Percentiles rank a stretch among this genome's conserved stretches.
Evolutionary conservation across 2,797 vertebrate genomes (phyloP).

Genomic region (Danio choprae): DNA sequence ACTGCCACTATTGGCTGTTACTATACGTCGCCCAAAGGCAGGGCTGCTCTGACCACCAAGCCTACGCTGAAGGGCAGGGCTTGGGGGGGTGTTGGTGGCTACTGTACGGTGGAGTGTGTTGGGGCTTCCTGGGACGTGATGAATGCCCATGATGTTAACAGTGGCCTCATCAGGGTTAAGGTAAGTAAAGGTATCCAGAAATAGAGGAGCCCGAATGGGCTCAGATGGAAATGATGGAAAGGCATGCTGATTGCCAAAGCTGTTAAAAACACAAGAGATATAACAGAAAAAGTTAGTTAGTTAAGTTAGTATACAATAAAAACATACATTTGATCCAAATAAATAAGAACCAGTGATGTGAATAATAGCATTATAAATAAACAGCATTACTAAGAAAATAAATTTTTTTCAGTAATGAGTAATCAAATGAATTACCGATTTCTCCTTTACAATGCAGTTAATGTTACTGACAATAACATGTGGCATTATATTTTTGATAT

Average conservation of each 20-base stretch:
- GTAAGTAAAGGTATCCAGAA: conserved; percentile 73
- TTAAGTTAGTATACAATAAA: background rate
- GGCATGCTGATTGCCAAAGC: conserved; percentile 65
- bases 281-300: conserved; percentile 35
- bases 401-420: no score
- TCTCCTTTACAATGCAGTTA: no score
- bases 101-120: conserved; percentile 92
- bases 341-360: background rate
- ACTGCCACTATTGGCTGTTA: conserved; percentile 52
- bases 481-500: no score
- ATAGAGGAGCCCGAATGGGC: conserved; percentile 20
- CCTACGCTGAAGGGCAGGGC: conserved; percentile 88
- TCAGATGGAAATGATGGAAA: conserved; percentile 74
- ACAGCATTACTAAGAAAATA: no score
- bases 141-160: conserved; percentile 78
- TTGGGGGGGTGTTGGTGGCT: conserved; percentile 93
- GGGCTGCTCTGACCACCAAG: conserved; percentile 79
- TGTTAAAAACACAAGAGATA: conserved; percentile 72
- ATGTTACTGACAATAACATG: no score
- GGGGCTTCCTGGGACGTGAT: conserved; percentile 85
- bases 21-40: conserved; percentile 62
- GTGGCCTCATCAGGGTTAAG: conserved; percentile 80
- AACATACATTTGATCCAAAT: background rate
- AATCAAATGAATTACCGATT: no score
- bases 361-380: no score